These are phyloP conservation scores for Psophia crepitans DNA, from an alignment of 2,113 vertebrate species.

Conservation along the genomic window DNA sequence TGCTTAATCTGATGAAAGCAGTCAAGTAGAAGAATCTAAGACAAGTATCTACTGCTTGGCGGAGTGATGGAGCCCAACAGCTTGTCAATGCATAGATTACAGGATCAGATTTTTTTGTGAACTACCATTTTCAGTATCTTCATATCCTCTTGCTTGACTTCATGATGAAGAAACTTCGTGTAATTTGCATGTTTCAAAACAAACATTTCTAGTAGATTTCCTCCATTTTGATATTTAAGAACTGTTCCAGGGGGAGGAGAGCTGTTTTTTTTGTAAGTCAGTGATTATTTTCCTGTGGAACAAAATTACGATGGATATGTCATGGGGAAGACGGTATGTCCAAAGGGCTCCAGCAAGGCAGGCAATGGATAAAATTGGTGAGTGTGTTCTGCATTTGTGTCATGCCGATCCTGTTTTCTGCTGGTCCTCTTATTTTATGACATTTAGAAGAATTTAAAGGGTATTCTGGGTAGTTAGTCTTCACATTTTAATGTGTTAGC, in stretches of 20 bases:
- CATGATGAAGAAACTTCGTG: not conserved
- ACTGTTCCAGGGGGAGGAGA: not conserved
- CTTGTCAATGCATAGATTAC: slow-evolving; percentile 64
- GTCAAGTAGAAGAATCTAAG: slow-evolving; percentile 66
- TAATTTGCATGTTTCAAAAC: slow-evolving; percentile 35
- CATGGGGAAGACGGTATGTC: not conserved
- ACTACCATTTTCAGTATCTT: slow-evolving; percentile 17
- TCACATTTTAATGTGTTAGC: not conserved
- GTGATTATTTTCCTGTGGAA: not conserved
- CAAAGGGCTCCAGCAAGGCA: not conserved
- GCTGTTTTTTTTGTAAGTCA: not conserved
- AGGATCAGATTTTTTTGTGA: slow-evolving; percentile 5
- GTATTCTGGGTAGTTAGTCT: not conserved
- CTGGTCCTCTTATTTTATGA: not conserved
- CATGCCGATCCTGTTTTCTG: not conserved
- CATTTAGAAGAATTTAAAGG: not conserved
- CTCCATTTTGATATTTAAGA: not conserved
- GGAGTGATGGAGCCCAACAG: slow-evolving; percentile 51
- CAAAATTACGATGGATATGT: not conserved
- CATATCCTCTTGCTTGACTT: not conserved
- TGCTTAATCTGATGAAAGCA: slow-evolving; percentile 76
- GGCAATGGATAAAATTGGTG: not conserved
- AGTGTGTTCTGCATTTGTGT: not conserved
- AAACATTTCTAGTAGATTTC: not conserved
- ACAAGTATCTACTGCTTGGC: slow-evolving; percentile 58